These are phyloP conservation scores for Elephantulus edwardii DNA, from an alignment of 2,113 vertebrate species.

Conservation along the genomic window DNA sequence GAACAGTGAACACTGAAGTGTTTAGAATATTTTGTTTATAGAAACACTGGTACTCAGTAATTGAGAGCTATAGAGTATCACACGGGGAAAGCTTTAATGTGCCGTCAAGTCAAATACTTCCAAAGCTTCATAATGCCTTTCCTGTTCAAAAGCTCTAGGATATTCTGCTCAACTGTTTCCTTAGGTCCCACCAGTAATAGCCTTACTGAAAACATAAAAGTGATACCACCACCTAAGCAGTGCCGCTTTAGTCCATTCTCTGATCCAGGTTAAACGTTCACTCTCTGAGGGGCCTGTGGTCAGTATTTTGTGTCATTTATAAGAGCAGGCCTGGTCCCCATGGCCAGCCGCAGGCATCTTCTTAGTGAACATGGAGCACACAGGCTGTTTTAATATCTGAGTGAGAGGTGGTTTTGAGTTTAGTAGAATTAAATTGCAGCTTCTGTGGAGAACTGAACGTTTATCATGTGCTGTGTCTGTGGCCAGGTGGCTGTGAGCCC, in stretches of 20 bases:
- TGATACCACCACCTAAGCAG: not conserved
- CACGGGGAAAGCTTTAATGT: not conserved
- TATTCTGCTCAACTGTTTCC: slow-evolving; percentile 25
- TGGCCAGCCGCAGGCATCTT: not conserved
- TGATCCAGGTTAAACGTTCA: not conserved
- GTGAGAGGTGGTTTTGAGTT: no score
- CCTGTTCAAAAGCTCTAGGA: not conserved
- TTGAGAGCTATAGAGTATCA: not conserved
- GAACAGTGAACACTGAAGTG: not conserved
- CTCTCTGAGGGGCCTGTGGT: not conserved
- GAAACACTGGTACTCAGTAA: not conserved
- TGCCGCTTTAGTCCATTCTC: not conserved
- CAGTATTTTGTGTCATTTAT: not conserved
- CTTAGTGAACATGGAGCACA: not conserved
- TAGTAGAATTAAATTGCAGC: not conserved
- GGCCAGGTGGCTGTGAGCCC: not conserved
- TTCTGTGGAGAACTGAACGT: not conserved
- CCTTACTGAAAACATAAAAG: not conserved
- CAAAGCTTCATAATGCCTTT: not conserved
- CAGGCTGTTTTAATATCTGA: not conserved
- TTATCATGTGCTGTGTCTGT: not conserved
- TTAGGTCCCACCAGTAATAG: not conserved
- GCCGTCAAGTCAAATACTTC: not conserved
- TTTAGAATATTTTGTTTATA: not conserved
- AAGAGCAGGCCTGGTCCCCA: not conserved